A percentile compares a stretch with the other conserved stretches of the same genome.
Conservation (phyloP, 2,113 vertebrate species). For the Ifrita kowaldi region DNA sequence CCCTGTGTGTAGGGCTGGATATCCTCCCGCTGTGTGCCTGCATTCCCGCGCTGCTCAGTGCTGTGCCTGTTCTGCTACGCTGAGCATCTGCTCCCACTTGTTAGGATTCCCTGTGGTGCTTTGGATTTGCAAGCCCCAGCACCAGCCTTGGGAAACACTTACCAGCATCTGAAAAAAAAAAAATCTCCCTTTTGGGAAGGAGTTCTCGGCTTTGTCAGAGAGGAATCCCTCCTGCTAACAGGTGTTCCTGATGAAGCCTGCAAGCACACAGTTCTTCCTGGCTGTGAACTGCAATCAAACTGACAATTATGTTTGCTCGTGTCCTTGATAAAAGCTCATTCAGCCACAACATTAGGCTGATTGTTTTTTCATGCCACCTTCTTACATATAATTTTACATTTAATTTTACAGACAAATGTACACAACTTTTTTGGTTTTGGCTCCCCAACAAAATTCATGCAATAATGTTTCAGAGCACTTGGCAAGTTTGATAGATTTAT, state of each 20-base stretch:
- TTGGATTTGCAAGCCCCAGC: neutral
- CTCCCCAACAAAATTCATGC: neutral
- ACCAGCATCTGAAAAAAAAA: neutral
- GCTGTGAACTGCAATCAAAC: neutral
- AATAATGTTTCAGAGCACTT: neutral
- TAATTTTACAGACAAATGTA: no score
- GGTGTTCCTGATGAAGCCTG: neutral
- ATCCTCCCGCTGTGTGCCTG: neutral
- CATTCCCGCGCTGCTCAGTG: neutral
- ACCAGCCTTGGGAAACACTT: neutral
- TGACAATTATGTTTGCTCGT: neutral
- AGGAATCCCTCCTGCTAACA: neutral
- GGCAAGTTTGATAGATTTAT: neutral
- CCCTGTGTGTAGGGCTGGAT: accelerated
- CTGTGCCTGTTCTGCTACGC: accelerated
- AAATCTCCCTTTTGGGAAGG: neutral
- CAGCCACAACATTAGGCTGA: neutral
- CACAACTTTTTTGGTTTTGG: no score
- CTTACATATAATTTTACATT: neutral
- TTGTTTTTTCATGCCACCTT: neutral
- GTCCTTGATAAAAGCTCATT: neutral
- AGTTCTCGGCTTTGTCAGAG: neutral
- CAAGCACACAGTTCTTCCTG: neutral
- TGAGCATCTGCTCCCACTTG: accelerated
- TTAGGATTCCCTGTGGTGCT: neutral